Evolutionary conservation across 2,113 vertebrate genomes (phyloP), one percentile per base, ranked within the genome.

Genomic region (Pyxicephalus adspersus): DNA sequence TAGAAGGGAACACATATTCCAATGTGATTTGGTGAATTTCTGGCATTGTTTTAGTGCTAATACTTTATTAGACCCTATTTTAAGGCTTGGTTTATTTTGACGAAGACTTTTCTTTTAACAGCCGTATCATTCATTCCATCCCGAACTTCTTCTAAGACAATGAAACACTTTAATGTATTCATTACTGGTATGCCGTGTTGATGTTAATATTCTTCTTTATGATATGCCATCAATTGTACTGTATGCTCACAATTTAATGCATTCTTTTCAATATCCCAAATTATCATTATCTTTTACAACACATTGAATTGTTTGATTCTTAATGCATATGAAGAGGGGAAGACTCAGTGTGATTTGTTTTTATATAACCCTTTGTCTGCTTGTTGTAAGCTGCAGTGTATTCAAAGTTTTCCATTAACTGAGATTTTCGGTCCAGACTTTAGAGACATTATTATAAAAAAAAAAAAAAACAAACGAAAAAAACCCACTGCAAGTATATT

Each of bases 201-300:
- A 52, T 77, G 75, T 65, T 77, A 77, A 77, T 77, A 77, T 77
- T 66, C 76, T 8, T 54, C 60, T 77, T 77, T 77, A 77, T 66
- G 63, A 77, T 66, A 57, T 34, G 50, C 50, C 61, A 64, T 63
- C 74, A 76, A 64, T 76, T 76, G 58, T 76, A 65, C 76, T 34
- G 45, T 31, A 54, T 29, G 50, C 60, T 64, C 63, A 65, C 61
- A 77, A 77, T 65, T 65, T 64, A 65, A 50, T 34, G 50, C 45
- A 55, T 66, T 77, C 61, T 64, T 77, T 77, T 55, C 63, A 66
- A 77, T 54, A 55, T 50, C n/a, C 76, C 63, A 34, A 65, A 66
- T 77, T 64, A 64, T 77, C 76, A 55, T 77, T 65, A 4, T 77
- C 50, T 77, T 66, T 77, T 77, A 73, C 28, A 54, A 73, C 17